A percentile compares a stretch with the other conserved stretches of the same genome.
These are phyloP conservation scores for Crematogaster levior DNA, from an alignment of 2,888 invertebrate genomes.

Conservation along the genomic window DNA sequence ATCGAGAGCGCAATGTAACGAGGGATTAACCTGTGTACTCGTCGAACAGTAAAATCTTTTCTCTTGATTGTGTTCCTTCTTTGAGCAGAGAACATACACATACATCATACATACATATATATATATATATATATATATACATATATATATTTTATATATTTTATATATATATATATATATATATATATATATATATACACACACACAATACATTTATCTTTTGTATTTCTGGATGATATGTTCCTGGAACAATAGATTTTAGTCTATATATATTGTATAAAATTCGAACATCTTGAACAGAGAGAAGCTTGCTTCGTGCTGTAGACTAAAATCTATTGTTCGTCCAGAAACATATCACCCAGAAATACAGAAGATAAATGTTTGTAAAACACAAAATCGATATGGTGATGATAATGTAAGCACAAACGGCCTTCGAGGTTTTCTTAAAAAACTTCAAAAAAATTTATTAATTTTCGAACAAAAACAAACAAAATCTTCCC, in stretches of 20 bases:
- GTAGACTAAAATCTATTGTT: not conserved
- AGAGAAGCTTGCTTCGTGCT: too few relatives aligned
- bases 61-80: not conserved
- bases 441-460: not conserved
- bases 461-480: not conserved
- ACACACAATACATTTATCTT: too few relatives aligned
- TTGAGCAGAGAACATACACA: too few relatives aligned
- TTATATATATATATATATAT: too few relatives aligned
- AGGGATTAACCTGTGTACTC: not conserved
- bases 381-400: too few relatives aligned
- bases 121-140: too few relatives aligned
- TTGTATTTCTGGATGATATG: too few relatives aligned
- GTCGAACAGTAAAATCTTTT: not conserved
- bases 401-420: not conserved
- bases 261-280: too few relatives aligned
- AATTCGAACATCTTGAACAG: not conserved
- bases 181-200: too few relatives aligned
- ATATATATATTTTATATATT: too few relatives aligned
- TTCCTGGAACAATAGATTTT: too few relatives aligned
- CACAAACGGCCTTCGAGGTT: not conserved
- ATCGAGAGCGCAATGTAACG: not conserved
- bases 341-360: not conserved
- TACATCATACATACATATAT: too few relatives aligned
- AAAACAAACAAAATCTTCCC: not conserved
- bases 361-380: not conserved